A percentile compares a stretch with the other conserved stretches of the same genome.
Evolutionary conservation across 2,888 invertebrate genomes (phyloP).

Genomic region (Thalpophila matura): DNA sequence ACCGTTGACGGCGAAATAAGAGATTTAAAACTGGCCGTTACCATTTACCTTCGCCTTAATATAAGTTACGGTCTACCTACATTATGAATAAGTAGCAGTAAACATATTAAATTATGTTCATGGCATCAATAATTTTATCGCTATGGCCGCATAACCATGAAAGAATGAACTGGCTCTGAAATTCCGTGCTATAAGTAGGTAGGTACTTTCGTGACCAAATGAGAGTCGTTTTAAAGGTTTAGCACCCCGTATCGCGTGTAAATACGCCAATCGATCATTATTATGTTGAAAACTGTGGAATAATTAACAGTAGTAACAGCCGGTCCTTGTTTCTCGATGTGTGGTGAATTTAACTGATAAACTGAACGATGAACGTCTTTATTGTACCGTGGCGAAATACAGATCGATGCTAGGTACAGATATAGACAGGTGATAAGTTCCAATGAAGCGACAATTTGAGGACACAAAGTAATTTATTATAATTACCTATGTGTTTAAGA

Average conservation of each 20-base stretch:
- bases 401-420: slow-evolving; percentile 11
- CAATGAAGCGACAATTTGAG: slow-evolving; percentile 25
- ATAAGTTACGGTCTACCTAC: no score
- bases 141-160: slow-evolving; percentile 32
- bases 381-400: slow-evolving; percentile 34
- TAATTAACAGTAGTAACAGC: slow-evolving; percentile 55
- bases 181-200: slow-evolving; percentile 30
- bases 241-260: slow-evolving; percentile 51
- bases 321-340: slow-evolving; percentile 39
- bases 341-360: slow-evolving; percentile 48
- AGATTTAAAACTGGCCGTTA: no score
- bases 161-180: slow-evolving; percentile 33
- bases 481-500: no score
- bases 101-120: slow-evolving; percentile 45
- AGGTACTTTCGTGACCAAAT: slow-evolving; percentile 51
- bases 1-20: no score
- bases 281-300: slow-evolving; percentile 52
- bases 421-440: slow-evolving; percentile 4
- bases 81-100: slow-evolving; percentile 28
- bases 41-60: no score
- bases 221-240: slow-evolving; percentile 41
- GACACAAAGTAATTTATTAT: no score
- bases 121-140: slow-evolving; percentile 47
- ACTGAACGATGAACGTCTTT: slow-evolving; percentile 46
- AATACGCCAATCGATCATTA: slow-evolving; percentile 54